Base-by-base conservation (phyloP, 2,888 invertebrate species). In the Melipona beecheii region DNA sequence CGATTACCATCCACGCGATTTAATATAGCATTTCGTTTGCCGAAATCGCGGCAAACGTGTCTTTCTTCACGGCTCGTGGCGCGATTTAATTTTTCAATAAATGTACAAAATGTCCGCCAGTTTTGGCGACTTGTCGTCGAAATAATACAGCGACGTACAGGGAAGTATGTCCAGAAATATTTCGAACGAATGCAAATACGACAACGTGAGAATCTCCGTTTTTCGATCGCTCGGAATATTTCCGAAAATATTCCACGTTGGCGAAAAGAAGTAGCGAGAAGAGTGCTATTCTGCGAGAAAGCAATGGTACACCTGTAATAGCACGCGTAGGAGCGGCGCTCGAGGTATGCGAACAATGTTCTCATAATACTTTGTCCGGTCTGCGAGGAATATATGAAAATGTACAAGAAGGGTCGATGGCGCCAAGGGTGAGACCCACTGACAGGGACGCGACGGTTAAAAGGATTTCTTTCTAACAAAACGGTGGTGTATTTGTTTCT, bases 331-430 rank as follows among this genome's bases (percentile, higher is more conserved):
- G 90, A 88, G 87, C 89, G 91, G 89, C 86, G 91, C 91, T 91
- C 89, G 89, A 93, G 92, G 92, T 92, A 94, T 92, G 91, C 92
- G 85, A 93, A 91, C 92, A 91, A 93, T 93, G 93, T 93, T 93
- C 93, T 94, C 93, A 93, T 94, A 94, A 93, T 88, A 92, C 92
- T 93, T 93, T 93, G 93, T 92, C 91, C 92, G 81, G 86, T 87
- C 79, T 86, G 79, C 75, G 36, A 76, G 70, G n/a, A 43, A 77
- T 86, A 72, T 72, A 75, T 75, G 77, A 66, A 72, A 77, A 78
- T 80, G 62, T 81, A 75, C 69, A 78, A 71, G 72, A 69, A 73
- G 86, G 82, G 86, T 81, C 75, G 86, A 77, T 69, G 62, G 56
- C 68, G 58, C 43, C 64, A 75, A 62, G 74, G 75, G 75, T 75